Evolutionary conservation across 2,113 vertebrate species (phyloP).

Genomic region (Tonatia bakeri): DNA sequence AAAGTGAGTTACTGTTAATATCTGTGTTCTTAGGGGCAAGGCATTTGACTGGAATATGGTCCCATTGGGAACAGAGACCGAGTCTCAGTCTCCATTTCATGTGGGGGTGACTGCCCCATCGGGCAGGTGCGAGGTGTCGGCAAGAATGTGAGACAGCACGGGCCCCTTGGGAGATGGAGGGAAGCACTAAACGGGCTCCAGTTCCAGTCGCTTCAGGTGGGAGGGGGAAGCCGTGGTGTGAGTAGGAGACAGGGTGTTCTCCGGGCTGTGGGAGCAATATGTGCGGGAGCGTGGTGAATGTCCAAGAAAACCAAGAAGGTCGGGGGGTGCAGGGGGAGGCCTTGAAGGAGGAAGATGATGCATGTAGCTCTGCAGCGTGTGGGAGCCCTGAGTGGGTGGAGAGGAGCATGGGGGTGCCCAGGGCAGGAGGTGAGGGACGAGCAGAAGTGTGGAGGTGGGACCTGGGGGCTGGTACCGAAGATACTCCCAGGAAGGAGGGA

Average conservation of each 20-base stretch:
- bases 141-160: not conserved
- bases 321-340: too few relatives aligned
- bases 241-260: not conserved
- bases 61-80: not conserved
- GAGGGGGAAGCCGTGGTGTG: not conserved
- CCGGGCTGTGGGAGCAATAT: too few relatives aligned
- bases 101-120: rapidly evolving
- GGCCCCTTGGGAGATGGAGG: not conserved
- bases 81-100: not conserved
- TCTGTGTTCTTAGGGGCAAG: not conserved
- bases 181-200: not conserved
- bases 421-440: not conserved
- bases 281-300: rapidly evolving
- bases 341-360: not conserved
- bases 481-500: not conserved
- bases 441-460: not conserved
- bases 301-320: too few relatives aligned
- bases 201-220: not conserved
- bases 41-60: not conserved
- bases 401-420: not conserved
- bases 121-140: rapidly evolving
- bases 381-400: not conserved
- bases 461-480: not conserved
- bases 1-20: not conserved
- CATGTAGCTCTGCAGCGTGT: rapidly evolving